These are phyloP conservation scores for Xyliphius kryptos DNA, from an alignment of 2,113 vertebrate genomes.

Conservation along the genomic window DNA sequence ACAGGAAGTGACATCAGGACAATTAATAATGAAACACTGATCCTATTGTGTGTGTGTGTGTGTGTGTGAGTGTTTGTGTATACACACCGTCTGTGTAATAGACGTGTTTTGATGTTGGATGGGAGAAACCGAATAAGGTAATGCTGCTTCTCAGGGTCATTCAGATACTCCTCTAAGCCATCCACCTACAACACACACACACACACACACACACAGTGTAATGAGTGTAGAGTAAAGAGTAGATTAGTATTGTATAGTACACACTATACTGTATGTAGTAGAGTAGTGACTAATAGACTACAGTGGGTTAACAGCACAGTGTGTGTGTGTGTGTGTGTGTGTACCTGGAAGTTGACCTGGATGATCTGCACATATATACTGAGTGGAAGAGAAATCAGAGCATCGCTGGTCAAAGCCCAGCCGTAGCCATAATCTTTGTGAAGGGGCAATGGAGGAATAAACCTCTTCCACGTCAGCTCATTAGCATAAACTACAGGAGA, in stretches of 20 bases:
- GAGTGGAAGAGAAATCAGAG: slow-evolving; percentile 86
- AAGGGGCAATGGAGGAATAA: slow-evolving; percentile 72
- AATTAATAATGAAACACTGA: too few species aligned
- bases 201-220: too few species aligned
- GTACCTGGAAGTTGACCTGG: too few species aligned
- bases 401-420: slow-evolving; percentile 84
- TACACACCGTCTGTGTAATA: slow-evolving; percentile 85
- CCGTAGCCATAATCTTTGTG: slow-evolving; percentile 76
- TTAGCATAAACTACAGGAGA: slow-evolving; percentile 71
- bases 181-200: slow-evolving; percentile 80
- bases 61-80: slow-evolving; percentile 1
- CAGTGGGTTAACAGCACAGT: too few species aligned
- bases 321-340: slow-evolving; percentile 5
- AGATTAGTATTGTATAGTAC: too few species aligned
- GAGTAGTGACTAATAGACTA: too few species aligned
- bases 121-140: slow-evolving; percentile 77
- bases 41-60: neutral
- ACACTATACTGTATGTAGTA: too few species aligned
- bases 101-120: slow-evolving; percentile 71
- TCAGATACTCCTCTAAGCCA: slow-evolving; percentile 79
- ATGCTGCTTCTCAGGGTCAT: slow-evolving; percentile 80
- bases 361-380: slow-evolving; percentile 83
- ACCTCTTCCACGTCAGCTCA: slow-evolving; percentile 77
- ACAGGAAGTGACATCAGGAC: neutral
- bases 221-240: too few species aligned